Evolutionary conservation across 2,888 invertebrate species (phyloP).

Genomic region (Pristionchus fissidentatus): DNA sequence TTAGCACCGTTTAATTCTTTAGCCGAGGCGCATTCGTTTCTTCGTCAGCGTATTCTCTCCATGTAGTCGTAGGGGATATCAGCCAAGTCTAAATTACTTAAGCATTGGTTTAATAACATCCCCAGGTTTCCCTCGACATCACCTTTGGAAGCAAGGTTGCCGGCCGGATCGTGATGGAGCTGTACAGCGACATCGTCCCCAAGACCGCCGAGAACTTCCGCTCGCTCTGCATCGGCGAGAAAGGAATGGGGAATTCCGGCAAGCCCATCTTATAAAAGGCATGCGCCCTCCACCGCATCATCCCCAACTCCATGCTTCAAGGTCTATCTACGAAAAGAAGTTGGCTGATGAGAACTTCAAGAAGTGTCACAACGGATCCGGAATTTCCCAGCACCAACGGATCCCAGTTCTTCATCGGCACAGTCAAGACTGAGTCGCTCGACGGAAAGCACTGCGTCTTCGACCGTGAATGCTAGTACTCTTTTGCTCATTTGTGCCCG

Average conservation of each 20-base stretch:
- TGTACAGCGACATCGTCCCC: slow-evolving; percentile 90
- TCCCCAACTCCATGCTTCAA: slow-evolving; percentile 98
- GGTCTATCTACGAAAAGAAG: slow-evolving; percentile 92
- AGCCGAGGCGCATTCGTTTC: too few relatives aligned
- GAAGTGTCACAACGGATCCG: slow-evolving; percentile 77
- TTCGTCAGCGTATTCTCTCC: too few relatives aligned
- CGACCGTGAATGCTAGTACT: slow-evolving; percentile 48
- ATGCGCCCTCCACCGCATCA: slow-evolving; percentile 90
- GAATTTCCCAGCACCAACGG: slow-evolving; percentile 78
- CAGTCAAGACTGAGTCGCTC: slow-evolving; percentile 71
- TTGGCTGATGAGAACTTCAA: slow-evolving; percentile 97
- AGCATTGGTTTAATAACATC: too few relatives aligned
- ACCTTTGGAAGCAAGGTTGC: slow-evolving; percentile 69
- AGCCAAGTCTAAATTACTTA: too few relatives aligned
- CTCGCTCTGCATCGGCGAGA: slow-evolving; percentile 94
- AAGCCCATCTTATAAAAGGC: slow-evolving; percentile 84
- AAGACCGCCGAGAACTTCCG: slow-evolving; percentile 94
- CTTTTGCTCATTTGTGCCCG: slow-evolving; percentile 13
- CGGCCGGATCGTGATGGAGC: slow-evolving; percentile 77
- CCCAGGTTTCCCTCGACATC: slow-evolving; percentile 73
- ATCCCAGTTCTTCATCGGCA: slow-evolving; percentile 73
- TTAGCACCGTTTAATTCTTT: too few relatives aligned
- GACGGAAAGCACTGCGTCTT: slow-evolving; percentile 71
- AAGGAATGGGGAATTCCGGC: slow-evolving; percentile 85
- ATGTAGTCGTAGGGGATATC: too few relatives aligned